Percentiles rank a stretch among this genome's conserved stretches.
phyloP scores from a whole-genome alignment of 2,797 vertebrate species.

The Onychomys arenicola region DNA sequence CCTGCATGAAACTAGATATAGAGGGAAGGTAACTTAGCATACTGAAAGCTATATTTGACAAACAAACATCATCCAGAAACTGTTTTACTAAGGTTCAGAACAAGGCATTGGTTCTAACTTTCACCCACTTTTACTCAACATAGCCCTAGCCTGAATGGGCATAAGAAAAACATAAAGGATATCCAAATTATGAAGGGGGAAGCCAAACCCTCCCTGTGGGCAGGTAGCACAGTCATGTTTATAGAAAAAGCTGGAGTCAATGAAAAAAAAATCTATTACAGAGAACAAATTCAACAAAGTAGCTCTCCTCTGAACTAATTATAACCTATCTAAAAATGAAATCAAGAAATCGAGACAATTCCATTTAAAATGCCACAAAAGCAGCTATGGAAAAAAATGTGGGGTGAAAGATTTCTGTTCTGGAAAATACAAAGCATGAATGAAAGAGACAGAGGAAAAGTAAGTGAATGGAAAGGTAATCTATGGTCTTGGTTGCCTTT shows the following conservation, averaged over 20 bases:
- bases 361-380: background rate
- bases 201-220: background rate
- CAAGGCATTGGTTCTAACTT: background rate
- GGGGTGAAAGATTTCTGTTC: background rate
- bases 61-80: background rate
- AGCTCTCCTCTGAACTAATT: background rate
- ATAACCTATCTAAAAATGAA: background rate
- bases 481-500: background rate
- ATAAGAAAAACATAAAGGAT: background rate
- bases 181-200: background rate
- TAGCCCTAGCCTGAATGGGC: background rate
- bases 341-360: background rate
- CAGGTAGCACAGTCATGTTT: background rate
- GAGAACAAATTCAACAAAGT: background rate
- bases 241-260: background rate
- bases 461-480: background rate
- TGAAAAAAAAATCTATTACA: background rate
- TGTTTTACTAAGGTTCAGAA: background rate
- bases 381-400: background rate
- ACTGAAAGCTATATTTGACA: background rate
- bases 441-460: background rate
- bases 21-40: background rate
- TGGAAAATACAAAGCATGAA: background rate
- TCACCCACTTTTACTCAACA: background rate
- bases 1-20: background rate